These are phyloP conservation scores for Poeciliopsis prolifica DNA, from an alignment of 2,113 vertebrate genomes.

Conservation along the genomic window DNA sequence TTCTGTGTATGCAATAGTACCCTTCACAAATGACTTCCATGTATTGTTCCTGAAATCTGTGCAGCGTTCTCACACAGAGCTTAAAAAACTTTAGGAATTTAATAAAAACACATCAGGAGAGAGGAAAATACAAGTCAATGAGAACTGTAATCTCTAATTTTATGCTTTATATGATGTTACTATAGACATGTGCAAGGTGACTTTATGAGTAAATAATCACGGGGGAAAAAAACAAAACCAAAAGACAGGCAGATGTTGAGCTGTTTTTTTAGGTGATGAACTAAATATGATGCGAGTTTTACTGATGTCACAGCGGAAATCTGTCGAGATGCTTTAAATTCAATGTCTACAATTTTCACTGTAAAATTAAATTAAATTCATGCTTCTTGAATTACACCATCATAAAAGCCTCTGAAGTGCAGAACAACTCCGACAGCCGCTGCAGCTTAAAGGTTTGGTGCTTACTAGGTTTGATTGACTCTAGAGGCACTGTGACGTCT, in stretches of 20 bases:
- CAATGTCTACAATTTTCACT: neutral
- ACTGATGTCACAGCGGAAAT: neutral
- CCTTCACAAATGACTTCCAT: neutral
- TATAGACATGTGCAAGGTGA: too few relatives aligned
- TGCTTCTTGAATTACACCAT: neutral
- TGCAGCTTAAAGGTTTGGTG: neutral
- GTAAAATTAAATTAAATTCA: neutral
- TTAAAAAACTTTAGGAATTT: too few relatives aligned
- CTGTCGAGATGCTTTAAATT: neutral
- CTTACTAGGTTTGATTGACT: constrained; percentile 98
- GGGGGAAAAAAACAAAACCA: too few relatives aligned
- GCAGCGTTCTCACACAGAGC: neutral
- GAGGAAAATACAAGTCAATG: too few relatives aligned
- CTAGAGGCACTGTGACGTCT: constrained; percentile 90
- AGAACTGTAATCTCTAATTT: too few relatives aligned
- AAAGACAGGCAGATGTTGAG: too few relatives aligned
- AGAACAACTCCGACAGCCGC: neutral
- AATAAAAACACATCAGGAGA: too few relatives aligned
- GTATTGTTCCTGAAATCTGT: neutral
- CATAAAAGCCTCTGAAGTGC: neutral
- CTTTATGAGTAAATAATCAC: too few relatives aligned
- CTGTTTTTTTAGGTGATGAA: too few relatives aligned
- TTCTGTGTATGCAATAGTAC: neutral
- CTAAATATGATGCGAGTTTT: neutral
- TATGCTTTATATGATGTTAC: too few relatives aligned